These are phyloP conservation scores for Coremacera marginata DNA, from an alignment of 2,888 invertebrate genomes.

Conservation along the genomic window DNA sequence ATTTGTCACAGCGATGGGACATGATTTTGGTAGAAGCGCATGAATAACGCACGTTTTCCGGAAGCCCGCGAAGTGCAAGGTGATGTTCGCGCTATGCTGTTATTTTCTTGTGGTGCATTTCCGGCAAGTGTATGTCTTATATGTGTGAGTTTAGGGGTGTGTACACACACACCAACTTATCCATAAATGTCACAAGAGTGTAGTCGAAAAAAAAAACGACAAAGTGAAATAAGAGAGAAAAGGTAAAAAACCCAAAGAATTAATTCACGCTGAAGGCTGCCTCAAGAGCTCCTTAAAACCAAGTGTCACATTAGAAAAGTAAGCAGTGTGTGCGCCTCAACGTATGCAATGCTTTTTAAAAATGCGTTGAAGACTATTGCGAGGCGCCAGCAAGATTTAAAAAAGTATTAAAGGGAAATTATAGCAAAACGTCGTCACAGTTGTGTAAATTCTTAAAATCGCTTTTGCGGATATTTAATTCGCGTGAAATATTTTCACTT, in stretches of 20 bases:
- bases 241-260: background rate
- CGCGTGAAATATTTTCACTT: constrained; percentile 15
- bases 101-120: constrained; percentile 1
- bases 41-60: constrained; percentile 1
- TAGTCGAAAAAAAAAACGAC: background rate
- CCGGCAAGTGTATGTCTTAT: background rate
- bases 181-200: background rate
- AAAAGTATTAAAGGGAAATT: background rate
- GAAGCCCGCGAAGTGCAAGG: constrained; percentile 19
- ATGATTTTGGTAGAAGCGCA: background rate
- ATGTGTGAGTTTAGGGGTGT: background rate
- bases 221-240: background rate
- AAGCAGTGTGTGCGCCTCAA: constrained; percentile 8
- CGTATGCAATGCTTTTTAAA: background rate
- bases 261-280: background rate
- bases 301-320: constrained; percentile 1
- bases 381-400: background rate
- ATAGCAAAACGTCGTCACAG: background rate
- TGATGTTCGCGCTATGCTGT: constrained; percentile 2
- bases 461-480: constrained; percentile 3
- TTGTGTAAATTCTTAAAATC: background rate
- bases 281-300: background rate
- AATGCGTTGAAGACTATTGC: background rate
- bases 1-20: background rate
- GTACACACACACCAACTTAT: background rate